A percentile compares a stretch with the other conserved stretches of the same genome.
phyloP scores from a whole-genome alignment of 1,140 invertebrate species.

The Apis florea region DNA sequence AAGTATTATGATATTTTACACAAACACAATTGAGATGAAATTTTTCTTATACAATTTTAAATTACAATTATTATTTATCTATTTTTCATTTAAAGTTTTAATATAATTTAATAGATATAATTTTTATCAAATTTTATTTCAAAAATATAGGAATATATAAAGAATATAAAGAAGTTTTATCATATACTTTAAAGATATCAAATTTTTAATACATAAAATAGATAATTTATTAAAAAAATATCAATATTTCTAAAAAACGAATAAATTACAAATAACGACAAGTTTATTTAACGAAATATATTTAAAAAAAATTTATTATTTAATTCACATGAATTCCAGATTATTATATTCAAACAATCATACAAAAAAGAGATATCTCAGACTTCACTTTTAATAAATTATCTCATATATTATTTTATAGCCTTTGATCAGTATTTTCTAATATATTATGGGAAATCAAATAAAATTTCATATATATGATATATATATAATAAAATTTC shows the following conservation, averaged over 20 bases:
- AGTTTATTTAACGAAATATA: neutral
- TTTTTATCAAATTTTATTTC: neutral
- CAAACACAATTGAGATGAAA: neutral
- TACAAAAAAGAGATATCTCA: conserved; percentile 19
- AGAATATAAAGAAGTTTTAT: neutral
- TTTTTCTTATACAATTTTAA: neutral
- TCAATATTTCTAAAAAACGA: neutral
- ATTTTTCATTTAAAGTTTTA: neutral
- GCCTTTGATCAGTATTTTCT: neutral
- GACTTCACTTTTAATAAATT: conserved; percentile 39
- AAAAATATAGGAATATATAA: neutral
- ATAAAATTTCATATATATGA: neutral
- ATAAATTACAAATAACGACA: neutral
- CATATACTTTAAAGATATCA: too few species aligned
- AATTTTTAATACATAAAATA: too few species aligned
- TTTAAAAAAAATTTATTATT: conserved; percentile 16
- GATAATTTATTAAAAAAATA: neutral
- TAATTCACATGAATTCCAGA: conserved; percentile 41
- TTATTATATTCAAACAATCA: conserved; percentile 27
- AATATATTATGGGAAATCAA: neutral
- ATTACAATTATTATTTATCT: neutral
- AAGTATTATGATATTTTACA: neutral
- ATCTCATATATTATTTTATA: neutral
- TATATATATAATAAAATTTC: neutral
- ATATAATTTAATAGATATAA: neutral